phyloP scores from a whole-genome alignment of 1,140 invertebrate species.

The Brachionus rotundiformis region DNA sequence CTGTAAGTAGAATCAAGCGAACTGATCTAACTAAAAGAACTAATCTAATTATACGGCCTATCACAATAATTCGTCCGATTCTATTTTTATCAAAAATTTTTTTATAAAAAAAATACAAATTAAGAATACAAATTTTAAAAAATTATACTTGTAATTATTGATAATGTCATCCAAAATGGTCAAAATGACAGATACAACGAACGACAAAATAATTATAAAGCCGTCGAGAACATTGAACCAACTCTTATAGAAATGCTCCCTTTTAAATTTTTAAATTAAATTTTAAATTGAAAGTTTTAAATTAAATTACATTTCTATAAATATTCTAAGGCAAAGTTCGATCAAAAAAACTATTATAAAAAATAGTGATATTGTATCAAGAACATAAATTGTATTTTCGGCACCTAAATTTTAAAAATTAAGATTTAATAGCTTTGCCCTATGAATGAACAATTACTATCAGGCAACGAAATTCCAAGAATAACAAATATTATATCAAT shows the following conservation, averaged over 20 bases:
- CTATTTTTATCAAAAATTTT: not conserved
- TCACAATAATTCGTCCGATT: conserved; percentile 59
- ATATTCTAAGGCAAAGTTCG: conserved; percentile 49
- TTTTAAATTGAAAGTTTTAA: not conserved
- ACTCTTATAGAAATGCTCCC: conserved; percentile 24
- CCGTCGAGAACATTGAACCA: conserved; percentile 49
- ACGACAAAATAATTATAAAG: conserved; percentile 46
- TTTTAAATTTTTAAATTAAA: not conserved
- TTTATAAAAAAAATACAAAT: not conserved
- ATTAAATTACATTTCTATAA: conserved; percentile 34
- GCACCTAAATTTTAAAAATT: conserved; percentile 7
- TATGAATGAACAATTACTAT: conserved; percentile 56
- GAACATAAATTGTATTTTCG: conserved; percentile 50
- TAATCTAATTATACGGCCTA: conserved; percentile 65
- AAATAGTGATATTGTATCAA: conserved; percentile 53
- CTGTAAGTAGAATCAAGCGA: conserved; percentile 63
- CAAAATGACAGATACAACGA: conserved; percentile 35
- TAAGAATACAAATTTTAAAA: not conserved
- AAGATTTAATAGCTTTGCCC: too few relatives aligned
- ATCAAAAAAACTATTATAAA: conserved; percentile 51
- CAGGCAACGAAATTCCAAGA: conserved; percentile 58
- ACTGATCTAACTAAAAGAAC: conserved; percentile 63
- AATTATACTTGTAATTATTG: conserved; percentile 34
- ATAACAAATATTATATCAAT: conserved; percentile 63
- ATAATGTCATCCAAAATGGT: conserved; percentile 48